Evolutionary conservation across 2,888 invertebrate species (phyloP).

Genomic region (Sepioteuthis lessoniana): DNA sequence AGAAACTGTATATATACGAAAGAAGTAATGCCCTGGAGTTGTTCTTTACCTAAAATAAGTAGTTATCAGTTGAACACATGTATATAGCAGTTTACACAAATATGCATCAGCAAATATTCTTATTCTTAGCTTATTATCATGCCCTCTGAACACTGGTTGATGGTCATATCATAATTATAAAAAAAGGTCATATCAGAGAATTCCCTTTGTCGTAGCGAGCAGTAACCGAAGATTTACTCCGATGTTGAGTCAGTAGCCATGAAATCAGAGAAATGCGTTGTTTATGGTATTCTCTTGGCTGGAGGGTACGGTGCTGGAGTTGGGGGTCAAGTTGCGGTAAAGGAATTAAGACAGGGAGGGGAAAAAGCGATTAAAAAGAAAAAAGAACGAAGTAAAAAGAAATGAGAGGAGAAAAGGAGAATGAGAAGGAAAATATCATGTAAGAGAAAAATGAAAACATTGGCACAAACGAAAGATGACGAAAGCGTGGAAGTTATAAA

Average conservation of each 20-base stretch:
- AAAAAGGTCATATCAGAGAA: background rate
- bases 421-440: background rate
- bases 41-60: too few species aligned
- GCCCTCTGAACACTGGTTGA: too few species aligned
- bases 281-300: background rate
- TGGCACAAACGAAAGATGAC: too few species aligned
- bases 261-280: background rate
- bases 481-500: background rate
- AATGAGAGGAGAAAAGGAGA: background rate
- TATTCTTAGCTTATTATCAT: too few species aligned
- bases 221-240: background rate
- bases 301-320: background rate
- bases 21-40: too few species aligned
- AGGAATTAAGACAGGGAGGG: background rate
- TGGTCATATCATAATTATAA: background rate
- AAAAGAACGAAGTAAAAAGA: fast-evolving
- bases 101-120: too few species aligned
- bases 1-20: too few species aligned
- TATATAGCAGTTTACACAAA: too few species aligned
- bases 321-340: background rate
- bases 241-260: background rate
- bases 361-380: background rate
- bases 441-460: too few species aligned
- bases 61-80: too few species aligned
- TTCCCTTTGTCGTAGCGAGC: background rate